These are phyloP conservation scores for Lacanobia oleracea DNA, from an alignment of 2,888 invertebrate species.

Conservation along the genomic window DNA sequence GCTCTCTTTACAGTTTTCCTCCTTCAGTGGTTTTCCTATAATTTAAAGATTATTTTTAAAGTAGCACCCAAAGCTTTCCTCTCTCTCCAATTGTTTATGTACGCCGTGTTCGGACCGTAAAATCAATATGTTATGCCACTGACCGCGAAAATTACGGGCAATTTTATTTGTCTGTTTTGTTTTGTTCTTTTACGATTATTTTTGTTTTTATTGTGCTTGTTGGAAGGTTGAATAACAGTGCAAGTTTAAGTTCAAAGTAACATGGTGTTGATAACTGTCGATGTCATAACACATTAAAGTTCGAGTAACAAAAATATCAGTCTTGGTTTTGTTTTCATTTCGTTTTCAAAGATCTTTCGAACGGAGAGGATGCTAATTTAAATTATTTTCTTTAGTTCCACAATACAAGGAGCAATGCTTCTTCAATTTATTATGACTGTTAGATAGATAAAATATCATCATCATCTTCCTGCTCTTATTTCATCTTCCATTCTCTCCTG, in stretches of 20 bases:
- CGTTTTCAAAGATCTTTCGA: too few species aligned
- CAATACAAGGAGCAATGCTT: too few species aligned
- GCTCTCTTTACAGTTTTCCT: background rate
- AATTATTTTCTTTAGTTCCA: too few species aligned
- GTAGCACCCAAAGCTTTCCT: constrained; percentile 14
- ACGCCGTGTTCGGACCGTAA: constrained; percentile 16
- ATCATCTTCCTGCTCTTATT: too few species aligned
- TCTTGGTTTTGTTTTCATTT: background rate
- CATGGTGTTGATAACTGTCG: background rate
- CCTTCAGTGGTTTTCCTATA: background rate
- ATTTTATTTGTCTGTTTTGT: constrained; percentile 8
- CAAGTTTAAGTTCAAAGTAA: constrained; percentile 41
- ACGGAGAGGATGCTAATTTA: too few species aligned
- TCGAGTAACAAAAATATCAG: background rate
- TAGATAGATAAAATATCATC: too few species aligned
- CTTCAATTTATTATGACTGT: too few species aligned
- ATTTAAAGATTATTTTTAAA: background rate
- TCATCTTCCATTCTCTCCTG: too few species aligned
- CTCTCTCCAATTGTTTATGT: constrained; percentile 22
- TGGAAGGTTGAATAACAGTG: background rate
- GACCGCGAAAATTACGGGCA: constrained; percentile 38
- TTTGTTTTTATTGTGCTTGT: constrained; percentile 7
- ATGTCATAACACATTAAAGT: background rate
- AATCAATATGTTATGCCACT: constrained; percentile 44
- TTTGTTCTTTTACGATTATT: background rate